Evolutionary conservation across 2,113 vertebrate genomes (phyloP), one percentile per base, ranked within the genome.

Genomic region (Malurus cyaneus): DNA sequence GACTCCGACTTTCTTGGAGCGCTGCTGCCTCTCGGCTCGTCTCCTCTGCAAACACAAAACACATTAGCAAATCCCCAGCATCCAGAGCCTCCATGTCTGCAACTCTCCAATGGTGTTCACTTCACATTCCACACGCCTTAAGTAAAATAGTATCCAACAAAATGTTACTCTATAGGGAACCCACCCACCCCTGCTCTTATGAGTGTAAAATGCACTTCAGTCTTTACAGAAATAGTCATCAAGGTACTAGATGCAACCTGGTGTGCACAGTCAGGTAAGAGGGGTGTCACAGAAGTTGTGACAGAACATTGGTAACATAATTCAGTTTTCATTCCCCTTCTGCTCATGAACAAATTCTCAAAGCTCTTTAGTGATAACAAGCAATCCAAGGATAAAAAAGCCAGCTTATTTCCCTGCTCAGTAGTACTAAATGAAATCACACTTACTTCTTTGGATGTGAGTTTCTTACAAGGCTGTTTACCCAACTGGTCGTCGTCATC

Each of bases 381-480:
- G 32, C 32, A 42, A 73, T 8, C 20, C 12, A 46, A 1, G 14
- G 3, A 23, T 8, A 26, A n/a, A 31, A 59, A n/a, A 74, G 20
- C n/a, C 89, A 81, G 15, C 13, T 72, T 64, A 18, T 17, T n/a
- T 34, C 65, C 18, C 29, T 42, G 46, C 71, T 60, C 29, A 20
- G 25, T 6, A 50, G 14, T 36, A 11, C 42, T 23, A 65, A 5
- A 71, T 47, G 24, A 44, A 66, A 61, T 26, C 78, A 54, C 52
- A 95, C 97, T 70, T 97, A 99, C 99, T 97, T 99, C 98, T 98
- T 99, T 99, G 61, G 98, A 99, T 6, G 98, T 98, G 32, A 98
- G 97, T 47, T 86, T 98, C 90, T 80, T 96, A 24, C 57, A 36
- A 41, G 94, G 92, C 72, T 96, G 94, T 95, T 92, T 52, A 60